Percentiles rank a stretch among this genome's conserved stretches.
Conservation (phyloP, 2,113 vertebrate species). For the Cyanoliseus patagonus region DNA sequence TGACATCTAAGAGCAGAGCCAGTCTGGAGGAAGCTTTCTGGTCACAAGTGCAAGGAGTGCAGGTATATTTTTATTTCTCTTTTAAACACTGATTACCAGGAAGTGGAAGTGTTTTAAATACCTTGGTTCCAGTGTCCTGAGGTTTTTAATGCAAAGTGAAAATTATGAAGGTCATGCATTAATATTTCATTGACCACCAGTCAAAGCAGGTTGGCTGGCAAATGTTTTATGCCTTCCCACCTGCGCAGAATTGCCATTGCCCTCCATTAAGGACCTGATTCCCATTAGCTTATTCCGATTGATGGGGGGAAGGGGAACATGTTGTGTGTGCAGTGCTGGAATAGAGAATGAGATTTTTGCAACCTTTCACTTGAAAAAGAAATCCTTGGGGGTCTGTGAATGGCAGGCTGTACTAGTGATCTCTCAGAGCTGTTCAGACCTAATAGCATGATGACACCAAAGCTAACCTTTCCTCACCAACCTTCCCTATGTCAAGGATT, state of each 20-base stretch:
- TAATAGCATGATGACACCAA: conserved; percentile 14
- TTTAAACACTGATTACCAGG: neutral
- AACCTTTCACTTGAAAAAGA: conserved; percentile 35
- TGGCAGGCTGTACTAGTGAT: conserved; percentile 16
- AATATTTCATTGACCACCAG: conserved; percentile 31
- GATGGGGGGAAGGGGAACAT: conserved; percentile 15
- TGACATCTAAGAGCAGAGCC: neutral
- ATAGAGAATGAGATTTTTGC: conserved; percentile 36
- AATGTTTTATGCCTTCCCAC: conserved; percentile 14
- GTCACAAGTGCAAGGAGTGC: neutral
- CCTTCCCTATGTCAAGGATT: neutral
- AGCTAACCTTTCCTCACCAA: conserved; percentile 28
- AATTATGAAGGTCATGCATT: conserved; percentile 22
- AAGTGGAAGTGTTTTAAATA: neutral
- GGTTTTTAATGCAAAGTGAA: conserved; percentile 10
- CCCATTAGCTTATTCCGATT: neutral
- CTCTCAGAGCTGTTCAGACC: neutral
- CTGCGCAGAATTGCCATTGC: neutral
- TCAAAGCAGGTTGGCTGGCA: neutral
- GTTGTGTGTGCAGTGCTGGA: neutral
- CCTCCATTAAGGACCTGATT: conserved; percentile 25
- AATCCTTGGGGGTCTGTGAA: conserved; percentile 46
- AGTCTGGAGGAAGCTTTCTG: neutral
- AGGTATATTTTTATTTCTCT: neutral
- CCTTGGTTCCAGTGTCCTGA: neutral